Conservation (phyloP, 2,113 vertebrate species). For the Bos taurus region ARS-UCD2.0 NC_037333.1:111322501-111323000, state of each 20-base stretch:
- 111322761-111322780: rapidly evolving
- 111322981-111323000: background rate
- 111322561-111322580: rapidly evolving
- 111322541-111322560: rapidly evolving
- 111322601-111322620: background rate
- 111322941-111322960: background rate
- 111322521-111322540: background rate
- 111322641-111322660: background rate
- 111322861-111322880: background rate
- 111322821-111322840: background rate
- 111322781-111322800: rapidly evolving
- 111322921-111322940: background rate
- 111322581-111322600: rapidly evolving
- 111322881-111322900: background rate
- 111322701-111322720: background rate
- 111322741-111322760: background rate
- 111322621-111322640: background rate
- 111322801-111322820: background rate
- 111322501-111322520: background rate
- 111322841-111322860: background rate
- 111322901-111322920: background rate
- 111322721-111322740: rapidly evolving
- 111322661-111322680: background rate
- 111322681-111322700: no score
- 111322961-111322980: background rate